These are phyloP conservation scores for Holotrichia oblita DNA, from an alignment of 1,140 invertebrate species.

Conservation along the genomic window DNA sequence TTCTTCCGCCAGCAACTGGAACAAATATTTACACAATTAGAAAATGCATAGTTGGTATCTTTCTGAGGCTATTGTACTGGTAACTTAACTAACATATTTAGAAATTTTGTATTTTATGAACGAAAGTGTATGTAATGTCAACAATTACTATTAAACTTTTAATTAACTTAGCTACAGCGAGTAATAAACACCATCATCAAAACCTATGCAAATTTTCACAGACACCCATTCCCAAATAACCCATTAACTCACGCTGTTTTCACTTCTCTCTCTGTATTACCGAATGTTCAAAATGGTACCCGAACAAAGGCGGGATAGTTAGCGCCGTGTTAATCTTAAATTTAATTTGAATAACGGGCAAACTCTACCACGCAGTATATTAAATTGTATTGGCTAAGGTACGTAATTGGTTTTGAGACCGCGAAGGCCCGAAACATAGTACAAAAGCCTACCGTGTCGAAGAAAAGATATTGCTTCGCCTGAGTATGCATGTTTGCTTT, in stretches of 20 bases:
- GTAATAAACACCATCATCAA: conserved; percentile 22
- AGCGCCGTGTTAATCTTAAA: conserved; percentile 26
- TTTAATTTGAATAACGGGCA: conserved; percentile 28
- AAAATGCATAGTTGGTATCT: too few species aligned
- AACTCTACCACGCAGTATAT: neutral
- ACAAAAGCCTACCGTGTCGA: neutral
- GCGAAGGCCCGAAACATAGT: too few species aligned
- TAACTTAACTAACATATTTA: too few species aligned
- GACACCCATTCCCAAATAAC: conserved; percentile 8
- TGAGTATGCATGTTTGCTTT: neutral
- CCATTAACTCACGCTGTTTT: conserved; percentile 15
- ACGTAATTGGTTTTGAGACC: neutral
- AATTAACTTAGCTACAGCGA: conserved; percentile 17
- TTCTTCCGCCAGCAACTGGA: conserved; percentile 91
- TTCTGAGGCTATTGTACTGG: too few species aligned
- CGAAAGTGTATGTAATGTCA: too few species aligned
- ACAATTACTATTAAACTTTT: too few species aligned
- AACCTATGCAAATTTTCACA: conserved; percentile 25
- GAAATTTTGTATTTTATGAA: too few species aligned
- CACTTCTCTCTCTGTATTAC: neutral
- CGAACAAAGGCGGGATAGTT: conserved; percentile 16
- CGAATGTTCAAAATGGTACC: neutral
- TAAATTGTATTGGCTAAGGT: conserved; percentile 16
- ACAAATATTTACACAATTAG: too few species aligned
- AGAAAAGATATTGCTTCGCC: neutral